These are phyloP conservation scores for Lathronympha strigana DNA, from an alignment of 2,888 invertebrate species.

Conservation along the genomic window DNA sequence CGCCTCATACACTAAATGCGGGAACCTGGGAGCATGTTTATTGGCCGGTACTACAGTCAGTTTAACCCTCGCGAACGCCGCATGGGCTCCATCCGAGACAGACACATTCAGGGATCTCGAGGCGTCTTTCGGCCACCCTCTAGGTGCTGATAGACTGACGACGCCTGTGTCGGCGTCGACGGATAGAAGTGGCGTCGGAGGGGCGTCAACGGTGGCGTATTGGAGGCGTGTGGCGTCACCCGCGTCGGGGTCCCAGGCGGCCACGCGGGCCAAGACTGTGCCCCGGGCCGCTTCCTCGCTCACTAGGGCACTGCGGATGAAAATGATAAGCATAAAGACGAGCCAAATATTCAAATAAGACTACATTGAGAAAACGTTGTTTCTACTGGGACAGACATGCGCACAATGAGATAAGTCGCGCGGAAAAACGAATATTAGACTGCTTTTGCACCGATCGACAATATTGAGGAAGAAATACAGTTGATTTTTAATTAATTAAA, in stretches of 20 bases:
- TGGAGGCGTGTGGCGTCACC: conserved; percentile 89
- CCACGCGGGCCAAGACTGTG: conserved; percentile 94
- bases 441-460: no score
- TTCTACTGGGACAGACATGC: no score
- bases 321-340: no score
- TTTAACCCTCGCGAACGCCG: conserved; percentile 92
- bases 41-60: conserved; percentile 92
- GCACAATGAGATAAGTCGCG: no score
- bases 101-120: conserved; percentile 91
- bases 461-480: no score
- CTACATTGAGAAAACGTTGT: no score
- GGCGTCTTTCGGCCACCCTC: conserved; percentile 86
- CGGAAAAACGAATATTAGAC: no score
- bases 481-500: no score
- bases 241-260: conserved; percentile 94
- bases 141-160: conserved; percentile 88
- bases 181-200: conserved; percentile 52
- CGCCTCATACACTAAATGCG: conserved; percentile 90
- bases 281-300: conserved; percentile 93
- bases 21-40: conserved; percentile 90
- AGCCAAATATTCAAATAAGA: no score
- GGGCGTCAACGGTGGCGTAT: conserved; percentile 88
- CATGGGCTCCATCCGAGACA: conserved; percentile 97
- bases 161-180: conserved; percentile 73
- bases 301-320: conserved; percentile 84